Base-by-base conservation (phyloP, 2,797 vertebrate species). In the Prionace glauca region DNA sequence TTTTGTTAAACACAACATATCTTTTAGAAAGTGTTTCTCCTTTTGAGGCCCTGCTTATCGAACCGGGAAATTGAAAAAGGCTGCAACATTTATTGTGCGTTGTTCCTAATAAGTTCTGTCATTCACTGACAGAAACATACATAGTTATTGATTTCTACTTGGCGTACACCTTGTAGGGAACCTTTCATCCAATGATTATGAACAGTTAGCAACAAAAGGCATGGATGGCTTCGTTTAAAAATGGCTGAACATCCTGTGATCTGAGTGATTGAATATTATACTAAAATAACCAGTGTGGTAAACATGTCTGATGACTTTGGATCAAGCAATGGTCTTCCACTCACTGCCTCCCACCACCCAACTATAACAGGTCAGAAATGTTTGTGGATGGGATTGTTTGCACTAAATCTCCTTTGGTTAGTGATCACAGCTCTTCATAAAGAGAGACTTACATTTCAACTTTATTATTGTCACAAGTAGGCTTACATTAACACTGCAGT, bases 41-140 rank as follows among this genome's bases (percentile, higher is more conserved):
- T 72, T 95, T 56, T 95, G 71, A 74, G 93, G 71, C 93, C 74
- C 74, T 50, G 93, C 69, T 95, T 95, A 95, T 95, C 45, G 93
- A 95, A 77, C 93, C 93, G 71, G 71, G 93, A 95, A 95, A 95
- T 95, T 95, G 93, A 95, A 95, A 95, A 95, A 56, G 71, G 45
- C 71, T 95, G 71, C 71, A 77, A 77, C 67, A 95, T 72, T 95
- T 77, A 50, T 56, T 77, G 45, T 94, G 69, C 45, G 93, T 95
- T 95, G 36, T 95, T 95, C 93, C 71, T 95, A 74, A 74, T 95
- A 77, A 95, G 71, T 74, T 95, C 93, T 77, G 69, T 72, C 69
- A 95, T 36, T 69, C 50, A 20, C 22, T 74, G 93, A 95, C 71
- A 95, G 71, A 95, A 95, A 50, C 93, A 95, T 65, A 91, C 71